phyloP scores from a whole-genome alignment of 2,888 invertebrate species.

The Drosophila koepferae region DNA sequence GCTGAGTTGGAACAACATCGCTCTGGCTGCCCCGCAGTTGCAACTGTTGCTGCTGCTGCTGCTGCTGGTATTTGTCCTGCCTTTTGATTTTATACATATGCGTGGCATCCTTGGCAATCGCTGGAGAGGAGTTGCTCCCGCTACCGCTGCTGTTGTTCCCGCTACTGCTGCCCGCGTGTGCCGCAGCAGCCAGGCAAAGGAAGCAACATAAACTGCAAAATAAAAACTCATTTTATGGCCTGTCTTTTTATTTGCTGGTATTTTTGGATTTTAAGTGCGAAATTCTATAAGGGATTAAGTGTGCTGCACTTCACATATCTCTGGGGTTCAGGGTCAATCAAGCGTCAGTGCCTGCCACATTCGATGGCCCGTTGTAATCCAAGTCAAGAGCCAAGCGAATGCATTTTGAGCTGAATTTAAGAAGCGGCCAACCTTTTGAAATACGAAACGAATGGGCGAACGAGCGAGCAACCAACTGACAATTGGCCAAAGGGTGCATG shows the following conservation, averaged over 20 bases:
- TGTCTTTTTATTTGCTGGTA: conserved; percentile 47
- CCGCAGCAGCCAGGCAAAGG: conserved; percentile 60
- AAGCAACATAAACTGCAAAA: conserved; percentile 79
- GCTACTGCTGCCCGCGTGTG: conserved; percentile 41
- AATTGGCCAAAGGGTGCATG: conserved; percentile 25
- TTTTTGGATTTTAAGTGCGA: conserved; percentile 59
- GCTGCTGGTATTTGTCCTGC: conserved; percentile 68
- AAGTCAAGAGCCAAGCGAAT: conserved; percentile 26
- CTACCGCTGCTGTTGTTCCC: conserved; percentile 2
- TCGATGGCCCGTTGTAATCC: conserved; percentile 38
- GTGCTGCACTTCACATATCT: conserved; percentile 34
- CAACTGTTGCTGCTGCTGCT: conserved; percentile 29
- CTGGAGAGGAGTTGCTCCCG: conserved; percentile 36
- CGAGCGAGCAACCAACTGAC: conserved; percentile 1
- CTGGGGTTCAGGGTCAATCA: conserved; percentile 67
- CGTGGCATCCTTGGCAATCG: conserved; percentile 59
- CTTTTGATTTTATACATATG: conserved; percentile 78
- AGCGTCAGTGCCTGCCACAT: conserved; percentile 42
- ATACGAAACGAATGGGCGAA: conserved; percentile 50
- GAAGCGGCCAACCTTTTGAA: conserved; percentile 57
- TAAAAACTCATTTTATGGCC: conserved; percentile 68
- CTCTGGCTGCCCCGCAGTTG: conserved; percentile 34
- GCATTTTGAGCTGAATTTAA: conserved; percentile 43
- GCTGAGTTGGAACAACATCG: conserved; percentile 38
- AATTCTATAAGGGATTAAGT: conserved; percentile 69